phyloP scores from a whole-genome alignment of 2,797 vertebrate species.

The Psittacula echo region DNA sequence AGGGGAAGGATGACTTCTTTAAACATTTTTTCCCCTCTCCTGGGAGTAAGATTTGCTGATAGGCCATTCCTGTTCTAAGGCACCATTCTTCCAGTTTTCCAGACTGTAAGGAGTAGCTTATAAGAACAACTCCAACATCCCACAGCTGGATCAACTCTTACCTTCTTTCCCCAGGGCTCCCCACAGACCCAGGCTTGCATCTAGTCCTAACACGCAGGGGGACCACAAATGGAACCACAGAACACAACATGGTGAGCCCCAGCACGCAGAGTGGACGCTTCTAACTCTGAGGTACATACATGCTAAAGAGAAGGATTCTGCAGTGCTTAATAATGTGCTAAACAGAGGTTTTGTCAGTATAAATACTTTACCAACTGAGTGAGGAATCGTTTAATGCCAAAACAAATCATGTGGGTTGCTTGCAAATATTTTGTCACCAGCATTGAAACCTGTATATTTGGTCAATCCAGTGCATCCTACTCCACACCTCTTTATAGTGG shows the following conservation, averaged over 20 bases:
- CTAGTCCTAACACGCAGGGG: neutral
- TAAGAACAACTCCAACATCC: neutral
- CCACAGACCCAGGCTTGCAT: neutral
- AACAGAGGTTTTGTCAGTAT: neutral
- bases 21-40: neutral
- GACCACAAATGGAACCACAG: neutral
- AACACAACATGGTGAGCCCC: neutral
- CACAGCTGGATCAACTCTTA: neutral
- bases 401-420: neutral
- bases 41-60: neutral
- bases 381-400: neutral
- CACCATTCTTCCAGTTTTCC: neutral
- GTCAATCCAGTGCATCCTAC: neutral
- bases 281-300: neutral
- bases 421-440: neutral
- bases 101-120: neutral
- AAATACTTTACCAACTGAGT: neutral
- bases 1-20: neutral
- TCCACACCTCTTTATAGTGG: neutral
- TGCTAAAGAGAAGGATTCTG: neutral
- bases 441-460: neutral
- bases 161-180: neutral
- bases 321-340: fast-evolving
- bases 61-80: neutral
- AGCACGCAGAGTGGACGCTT: neutral